phyloP scores from a whole-genome alignment of 2,888 invertebrate genomes.

The Limnephilus rhombicus region DNA sequence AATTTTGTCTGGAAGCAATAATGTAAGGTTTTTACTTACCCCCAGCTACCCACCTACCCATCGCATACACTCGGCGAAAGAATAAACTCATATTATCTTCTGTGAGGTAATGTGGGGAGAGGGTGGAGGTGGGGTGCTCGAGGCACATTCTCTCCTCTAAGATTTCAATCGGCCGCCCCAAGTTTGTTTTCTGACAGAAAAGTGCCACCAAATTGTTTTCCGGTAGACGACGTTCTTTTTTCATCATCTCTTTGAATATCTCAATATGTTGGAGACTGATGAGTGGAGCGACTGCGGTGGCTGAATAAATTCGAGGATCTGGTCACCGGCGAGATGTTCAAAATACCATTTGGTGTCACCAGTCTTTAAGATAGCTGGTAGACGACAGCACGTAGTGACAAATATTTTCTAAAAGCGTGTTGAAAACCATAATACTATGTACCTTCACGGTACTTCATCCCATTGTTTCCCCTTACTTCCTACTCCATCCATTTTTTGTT shows the following conservation, averaged over 20 bases:
- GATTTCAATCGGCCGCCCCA: conserved; percentile 62
- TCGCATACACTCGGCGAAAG: conserved; percentile 63
- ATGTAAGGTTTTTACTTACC: conserved; percentile 67
- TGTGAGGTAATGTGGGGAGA: background rate
- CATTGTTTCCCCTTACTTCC: no score
- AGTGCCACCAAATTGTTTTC: conserved; percentile 66
- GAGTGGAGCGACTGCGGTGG: conserved; percentile 19
- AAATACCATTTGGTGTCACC: background rate
- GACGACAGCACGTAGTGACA: no score
- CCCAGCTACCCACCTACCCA: conserved; percentile 39
- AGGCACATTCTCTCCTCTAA: conserved; percentile 29
- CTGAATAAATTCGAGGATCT: background rate
- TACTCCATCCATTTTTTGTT: no score
- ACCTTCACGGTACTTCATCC: no score
- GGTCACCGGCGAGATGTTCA: background rate
- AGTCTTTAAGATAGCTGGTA: no score
- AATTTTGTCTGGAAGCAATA: conserved; percentile 67
- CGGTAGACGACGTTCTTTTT: conserved; percentile 61
- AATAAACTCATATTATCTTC: conserved; percentile 65
- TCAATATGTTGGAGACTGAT: conserved; percentile 58
- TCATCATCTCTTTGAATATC: conserved; percentile 56
- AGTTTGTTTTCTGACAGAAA: conserved; percentile 64
- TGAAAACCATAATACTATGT: no score
- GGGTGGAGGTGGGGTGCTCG: background rate
- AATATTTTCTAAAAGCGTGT: no score